These are phyloP conservation scores for Paracanthobrama guichenoti DNA, from an alignment of 2,113 vertebrate species.

Conservation along the genomic window DNA sequence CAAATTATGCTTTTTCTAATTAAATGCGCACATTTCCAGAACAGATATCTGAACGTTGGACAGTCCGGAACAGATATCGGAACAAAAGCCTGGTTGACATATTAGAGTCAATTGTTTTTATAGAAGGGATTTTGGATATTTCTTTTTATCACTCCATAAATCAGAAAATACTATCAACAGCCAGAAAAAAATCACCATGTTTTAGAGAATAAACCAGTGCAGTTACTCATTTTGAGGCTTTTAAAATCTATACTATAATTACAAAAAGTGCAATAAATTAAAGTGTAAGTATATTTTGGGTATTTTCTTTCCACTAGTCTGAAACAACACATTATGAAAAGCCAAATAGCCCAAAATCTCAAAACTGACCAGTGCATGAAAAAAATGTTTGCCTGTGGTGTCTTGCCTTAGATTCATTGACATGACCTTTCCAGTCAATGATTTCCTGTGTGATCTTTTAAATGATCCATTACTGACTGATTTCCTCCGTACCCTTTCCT, in stretches of 20 bases:
- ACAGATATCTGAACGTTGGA: neutral
- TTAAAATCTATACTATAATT: too few relatives aligned
- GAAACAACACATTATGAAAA: neutral
- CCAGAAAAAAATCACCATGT: too few relatives aligned
- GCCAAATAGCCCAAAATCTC: neutral
- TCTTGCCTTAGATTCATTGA: neutral
- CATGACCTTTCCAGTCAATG: neutral
- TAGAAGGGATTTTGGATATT: neutral
- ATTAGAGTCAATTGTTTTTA: neutral
- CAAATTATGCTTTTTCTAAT: neutral
- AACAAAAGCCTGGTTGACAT: too few relatives aligned
- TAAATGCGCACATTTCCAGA: too few relatives aligned
- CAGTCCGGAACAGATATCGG: neutral
- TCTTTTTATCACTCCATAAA: neutral
- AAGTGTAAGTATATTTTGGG: too few relatives aligned
- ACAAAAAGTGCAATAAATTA: too few relatives aligned
- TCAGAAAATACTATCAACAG: neutral
- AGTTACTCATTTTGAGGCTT: too few relatives aligned
- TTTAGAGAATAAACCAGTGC: too few relatives aligned
- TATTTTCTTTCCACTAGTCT: too few relatives aligned
- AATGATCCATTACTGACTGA: constrained; percentile 13
- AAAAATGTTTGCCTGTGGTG: neutral
- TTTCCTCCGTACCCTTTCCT: constrained; percentile 6
- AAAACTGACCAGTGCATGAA: neutral
- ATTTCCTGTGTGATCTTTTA: neutral